Evolutionary conservation across 1,140 invertebrate genomes (phyloP).

Genomic region (Drosophila nebulosa): DNA sequence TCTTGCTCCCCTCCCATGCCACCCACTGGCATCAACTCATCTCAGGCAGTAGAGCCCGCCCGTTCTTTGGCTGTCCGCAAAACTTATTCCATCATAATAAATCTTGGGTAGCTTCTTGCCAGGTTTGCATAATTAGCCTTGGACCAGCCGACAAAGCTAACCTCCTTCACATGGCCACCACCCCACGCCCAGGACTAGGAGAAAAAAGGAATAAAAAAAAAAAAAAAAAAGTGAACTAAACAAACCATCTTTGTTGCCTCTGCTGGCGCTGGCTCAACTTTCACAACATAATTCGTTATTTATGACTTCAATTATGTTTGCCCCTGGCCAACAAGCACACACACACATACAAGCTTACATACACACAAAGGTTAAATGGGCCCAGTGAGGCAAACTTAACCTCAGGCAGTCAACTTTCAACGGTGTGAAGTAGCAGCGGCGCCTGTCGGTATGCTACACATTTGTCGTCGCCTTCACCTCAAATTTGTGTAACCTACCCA

Average conservation of each 20-base stretch:
- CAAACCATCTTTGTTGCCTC: slow-evolving; percentile 30
- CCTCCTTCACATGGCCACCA: background rate
- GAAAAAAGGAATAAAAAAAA: slow-evolving; percentile 10
- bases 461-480: slow-evolving; percentile 57
- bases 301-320: slow-evolving; percentile 78
- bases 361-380: slow-evolving; percentile 60
- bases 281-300: slow-evolving; percentile 77
- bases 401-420: slow-evolving; percentile 24
- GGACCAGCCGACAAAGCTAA: slow-evolving; percentile 2
- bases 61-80: slow-evolving; percentile 14
- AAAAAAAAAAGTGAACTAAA: slow-evolving; percentile 56
- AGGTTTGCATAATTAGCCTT: slow-evolving; percentile 68
- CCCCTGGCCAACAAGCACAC: slow-evolving; percentile 42
- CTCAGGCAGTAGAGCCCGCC: too few relatives aligned
- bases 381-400: slow-evolving; percentile 62
- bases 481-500: slow-evolving; percentile 26
- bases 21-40: background rate
- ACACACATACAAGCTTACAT: background rate
- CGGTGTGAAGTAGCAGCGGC: slow-evolving; percentile 26
- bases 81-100: slow-evolving; percentile 79
- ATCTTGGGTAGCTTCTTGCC: slow-evolving; percentile 51
- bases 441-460: slow-evolving; percentile 47
- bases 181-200: background rate
- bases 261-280: slow-evolving; percentile 52
- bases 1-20: too few relatives aligned